Base-by-base conservation (phyloP, 53 echinoderm and acorn worm genomes). In the Temnopleurus reevesii region DNA sequence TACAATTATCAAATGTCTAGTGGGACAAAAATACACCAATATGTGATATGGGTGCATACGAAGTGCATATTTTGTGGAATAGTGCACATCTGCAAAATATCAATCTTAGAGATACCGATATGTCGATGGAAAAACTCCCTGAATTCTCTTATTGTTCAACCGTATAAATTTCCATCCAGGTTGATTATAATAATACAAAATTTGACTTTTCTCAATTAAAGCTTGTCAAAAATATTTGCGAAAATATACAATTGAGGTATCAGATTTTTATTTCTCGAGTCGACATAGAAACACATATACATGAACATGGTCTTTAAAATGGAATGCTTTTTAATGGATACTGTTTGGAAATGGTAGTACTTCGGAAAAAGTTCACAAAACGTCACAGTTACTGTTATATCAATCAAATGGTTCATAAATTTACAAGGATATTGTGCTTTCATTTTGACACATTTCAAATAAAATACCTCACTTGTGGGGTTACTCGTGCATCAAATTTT, bases 401-500 rank as follows among this genome's bases (percentile, higher is more conserved):
- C 18, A 60, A 60, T 60, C 12, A 27, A 29, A 30, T 29, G 12
- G 12, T 31, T 19, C 5, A 55, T n/a, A 19, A 55, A 4, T n/a
- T 19, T 5, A 55, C 55, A 55, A n/a, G 21, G 0, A 61, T n/a
- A n/a, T n/a, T 61, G 61, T 61, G 29, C 61, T 61, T 31, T 58
- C 33, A 0, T 1, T 33, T 4, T 15, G 33, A 31, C 63, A 66
- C 41, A 66, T 4, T 38, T 66, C 41, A 4, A 36, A 66, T 60
- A 27, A 27, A 4, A 38, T 55, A 35, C 13, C 25, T 0, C 36
- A 38, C n/a, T 41, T 43, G 43, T n/a, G 71, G 71, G 43, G 41
- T 79, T 49, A 79, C 79, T 47, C 12, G 51, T 79, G 79, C 79
- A 79, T 34, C 51, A 79, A 12, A 25, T 79, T 10, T n/a, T 71